Base-by-base conservation (phyloP, 1,140 invertebrate species). In the Adoxophyes honmai region DNA sequence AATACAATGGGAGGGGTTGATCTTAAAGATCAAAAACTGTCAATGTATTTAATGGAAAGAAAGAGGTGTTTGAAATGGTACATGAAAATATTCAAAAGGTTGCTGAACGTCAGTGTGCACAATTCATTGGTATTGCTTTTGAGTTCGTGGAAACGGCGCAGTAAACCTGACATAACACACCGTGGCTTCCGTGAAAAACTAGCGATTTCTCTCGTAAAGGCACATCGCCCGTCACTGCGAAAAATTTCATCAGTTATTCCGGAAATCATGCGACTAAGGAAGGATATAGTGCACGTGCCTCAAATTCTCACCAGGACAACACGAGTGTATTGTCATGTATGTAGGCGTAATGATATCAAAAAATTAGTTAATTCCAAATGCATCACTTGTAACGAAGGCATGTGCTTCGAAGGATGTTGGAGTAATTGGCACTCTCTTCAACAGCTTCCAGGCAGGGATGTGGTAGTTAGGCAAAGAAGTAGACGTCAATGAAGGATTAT, bases 11-110 rank as follows among this genome's bases (percentile, higher is more conserved):
- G n/a, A n/a, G n/a, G n/a, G n/a, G n/a, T n/a, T n/a, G n/a, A n/a
- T n/a, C n/a, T n/a, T n/a, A n/a, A n/a, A n/a, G n/a, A n/a, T n/a
- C n/a, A n/a, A n/a, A n/a, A n/a, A n/a, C n/a, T n/a, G n/a, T 73
- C 68, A 65, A 60, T 9, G 63, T 69, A 66, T 57, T 35, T 59
- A 8, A 18, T 69, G 7, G 66, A 69, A 15, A 18, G 63, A 44
- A 69, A 69, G 51, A 39, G 59, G 33, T 33, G 39, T 10, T 1
- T 61, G 15, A 66, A 68, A 55, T 66, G 59, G 66, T 69, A 69
- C 13, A 11, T 60, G 6, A 66, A 60, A n/a, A 36, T 64, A 6
- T 67, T 67, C 34, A 64, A 59, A 38, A 52, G 57, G 35, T 18
- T 64, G 18, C 14, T 63, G n/a, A 63, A 63, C 52, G 36, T 56